phyloP scores from a whole-genome alignment of 2,888 invertebrate species.

The Hemithea aestivaria region DNA sequence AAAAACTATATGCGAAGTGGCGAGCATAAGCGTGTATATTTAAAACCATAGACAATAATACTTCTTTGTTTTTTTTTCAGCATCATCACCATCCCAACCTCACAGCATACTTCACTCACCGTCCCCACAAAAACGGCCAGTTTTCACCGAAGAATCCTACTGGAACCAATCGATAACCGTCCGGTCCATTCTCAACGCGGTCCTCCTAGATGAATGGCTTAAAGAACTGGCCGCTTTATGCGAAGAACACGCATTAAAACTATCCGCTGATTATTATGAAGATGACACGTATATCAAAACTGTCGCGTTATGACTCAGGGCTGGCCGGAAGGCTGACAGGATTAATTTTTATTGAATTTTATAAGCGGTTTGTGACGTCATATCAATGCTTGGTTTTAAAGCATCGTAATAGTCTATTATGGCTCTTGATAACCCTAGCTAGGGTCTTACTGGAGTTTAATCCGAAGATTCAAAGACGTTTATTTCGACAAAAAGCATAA shows the following conservation, averaged over 20 bases:
- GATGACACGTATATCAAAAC: conserved; percentile 58
- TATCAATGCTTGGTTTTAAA: too few species aligned
- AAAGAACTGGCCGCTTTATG: conserved; percentile 96
- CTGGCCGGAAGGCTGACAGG: conserved; percentile 17
- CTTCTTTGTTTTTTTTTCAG: conserved; percentile 8
- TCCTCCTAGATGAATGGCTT: conserved; percentile 96
- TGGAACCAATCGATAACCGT: conserved; percentile 69
- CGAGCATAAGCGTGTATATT: too few species aligned
- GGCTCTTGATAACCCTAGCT: too few species aligned
- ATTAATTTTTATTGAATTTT: neutral
- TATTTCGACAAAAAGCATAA: too few species aligned
- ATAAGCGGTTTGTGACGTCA: neutral
- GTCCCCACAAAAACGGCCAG: conserved; percentile 46
- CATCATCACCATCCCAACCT: conserved; percentile 35
- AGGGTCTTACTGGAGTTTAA: too few species aligned
- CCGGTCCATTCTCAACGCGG: conserved; percentile 80
- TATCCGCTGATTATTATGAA: conserved; percentile 53
- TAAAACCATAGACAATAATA: too few species aligned
- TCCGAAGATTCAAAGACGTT: too few species aligned
- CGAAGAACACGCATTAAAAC: conserved; percentile 90
- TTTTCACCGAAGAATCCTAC: conserved; percentile 66
- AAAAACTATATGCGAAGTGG: too few species aligned
- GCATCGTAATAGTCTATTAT: too few species aligned
- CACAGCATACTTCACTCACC: conserved; percentile 33
- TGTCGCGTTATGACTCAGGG: conserved; percentile 68